A percentile compares a stretch with the other conserved stretches of the same genome.
These are phyloP conservation scores for Conus canariensis DNA, from an alignment of 2,888 invertebrate species.

Conservation along the genomic window DNA sequence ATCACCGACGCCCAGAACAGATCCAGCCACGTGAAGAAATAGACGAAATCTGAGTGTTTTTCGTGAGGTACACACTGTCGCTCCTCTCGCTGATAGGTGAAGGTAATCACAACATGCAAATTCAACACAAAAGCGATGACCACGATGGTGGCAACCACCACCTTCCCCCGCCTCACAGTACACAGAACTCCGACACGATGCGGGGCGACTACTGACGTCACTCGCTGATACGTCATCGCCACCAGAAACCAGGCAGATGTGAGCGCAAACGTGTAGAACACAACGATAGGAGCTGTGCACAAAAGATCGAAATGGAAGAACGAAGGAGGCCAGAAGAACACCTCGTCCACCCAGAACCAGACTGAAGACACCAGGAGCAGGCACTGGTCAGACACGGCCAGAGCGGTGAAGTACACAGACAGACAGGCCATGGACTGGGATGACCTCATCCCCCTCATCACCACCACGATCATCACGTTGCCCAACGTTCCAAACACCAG, in stretches of 20 bases:
- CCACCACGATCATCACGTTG: background rate
- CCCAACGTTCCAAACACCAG: background rate
- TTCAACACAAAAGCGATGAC: background rate
- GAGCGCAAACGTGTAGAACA: background rate
- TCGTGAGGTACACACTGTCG: background rate
- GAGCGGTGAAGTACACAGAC: constrained; percentile 4
- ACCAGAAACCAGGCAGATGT: constrained; percentile 20
- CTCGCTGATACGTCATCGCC: constrained; percentile 16
- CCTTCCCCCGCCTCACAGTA: constrained; percentile 10
- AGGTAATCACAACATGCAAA: background rate
- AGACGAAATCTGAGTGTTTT: background rate
- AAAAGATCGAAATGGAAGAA: background rate
- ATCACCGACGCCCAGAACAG: background rate
- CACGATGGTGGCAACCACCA: background rate
- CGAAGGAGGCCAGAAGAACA: background rate
- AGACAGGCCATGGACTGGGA: background rate
- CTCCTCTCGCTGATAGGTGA: background rate
- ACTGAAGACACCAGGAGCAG: background rate
- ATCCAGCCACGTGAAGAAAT: background rate
- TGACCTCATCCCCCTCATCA: background rate
- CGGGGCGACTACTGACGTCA: background rate
- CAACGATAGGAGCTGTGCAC: background rate
- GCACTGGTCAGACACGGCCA: constrained; percentile 15
- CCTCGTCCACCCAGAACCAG: background rate
- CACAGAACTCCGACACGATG: constrained; percentile 8